These are phyloP conservation scores for Puffinus mauretanicus DNA, from an alignment of 2,113 vertebrate genomes.

Conservation along the genomic window DNA sequence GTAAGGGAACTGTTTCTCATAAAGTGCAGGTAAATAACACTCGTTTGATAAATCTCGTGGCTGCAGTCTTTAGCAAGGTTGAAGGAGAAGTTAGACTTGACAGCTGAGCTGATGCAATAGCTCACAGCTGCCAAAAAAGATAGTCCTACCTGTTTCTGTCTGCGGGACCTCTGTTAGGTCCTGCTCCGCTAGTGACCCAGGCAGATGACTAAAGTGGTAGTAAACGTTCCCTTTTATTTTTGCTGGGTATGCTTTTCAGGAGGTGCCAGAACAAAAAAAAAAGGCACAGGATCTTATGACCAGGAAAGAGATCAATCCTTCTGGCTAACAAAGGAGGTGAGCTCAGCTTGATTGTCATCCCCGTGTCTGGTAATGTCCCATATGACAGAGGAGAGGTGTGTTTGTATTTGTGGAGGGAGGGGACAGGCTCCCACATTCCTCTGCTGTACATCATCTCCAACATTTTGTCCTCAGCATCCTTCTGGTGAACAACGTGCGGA, in stretches of 20 bases:
- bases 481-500: neutral
- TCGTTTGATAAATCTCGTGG: neutral
- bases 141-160: neutral
- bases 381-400: neutral
- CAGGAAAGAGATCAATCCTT: neutral
- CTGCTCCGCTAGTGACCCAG: neutral
- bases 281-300: neutral
- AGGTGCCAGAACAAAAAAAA: neutral
- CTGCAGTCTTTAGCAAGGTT: neutral
- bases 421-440: neutral
- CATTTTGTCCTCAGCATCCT: neutral
- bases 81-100: neutral
- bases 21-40: neutral
- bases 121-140: neutral
- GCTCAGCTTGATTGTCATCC: neutral
- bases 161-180: neutral
- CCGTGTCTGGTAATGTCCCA: fast-evolving
- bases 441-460: neutral
- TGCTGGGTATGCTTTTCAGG: neutral
- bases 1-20: neutral
- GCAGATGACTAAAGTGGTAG: neutral
- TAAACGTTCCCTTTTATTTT: neutral
- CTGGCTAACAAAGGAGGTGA: neutral
- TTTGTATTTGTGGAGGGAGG: neutral
- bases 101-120: neutral